Percentiles rank a stretch among this genome's conserved stretches.
phyloP scores from a whole-genome alignment of 2,888 invertebrate species.

The Nebria salina region DNA sequence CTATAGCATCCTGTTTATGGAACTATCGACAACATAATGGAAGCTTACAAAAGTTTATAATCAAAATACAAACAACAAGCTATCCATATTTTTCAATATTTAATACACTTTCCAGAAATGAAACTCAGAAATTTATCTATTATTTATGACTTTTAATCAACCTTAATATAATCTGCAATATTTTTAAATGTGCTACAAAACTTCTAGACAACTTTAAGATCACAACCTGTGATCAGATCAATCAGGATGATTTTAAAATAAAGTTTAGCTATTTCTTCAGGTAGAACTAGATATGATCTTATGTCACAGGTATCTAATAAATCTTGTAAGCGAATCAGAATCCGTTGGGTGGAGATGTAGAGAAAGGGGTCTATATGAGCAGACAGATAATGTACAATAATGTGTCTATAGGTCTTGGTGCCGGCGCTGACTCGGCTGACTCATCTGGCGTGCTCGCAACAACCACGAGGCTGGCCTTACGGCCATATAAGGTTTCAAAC shows the following conservation, averaged over 20 bases:
- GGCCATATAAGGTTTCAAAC: conserved; percentile 41
- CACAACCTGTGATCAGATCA: not conserved
- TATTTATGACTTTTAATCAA: no score
- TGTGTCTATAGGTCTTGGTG: conserved; percentile 8
- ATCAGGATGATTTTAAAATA: not conserved
- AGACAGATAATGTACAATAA: not conserved
- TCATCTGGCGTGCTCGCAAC: conserved; percentile 24
- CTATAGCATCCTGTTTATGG: no score
- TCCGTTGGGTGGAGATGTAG: not conserved
- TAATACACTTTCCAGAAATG: no score
- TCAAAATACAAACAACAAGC: no score
- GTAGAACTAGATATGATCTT: not conserved
- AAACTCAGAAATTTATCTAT: no score
- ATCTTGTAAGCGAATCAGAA: not conserved
- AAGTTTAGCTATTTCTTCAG: not conserved
- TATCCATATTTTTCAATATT: no score
- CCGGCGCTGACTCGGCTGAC: conserved; percentile 25
- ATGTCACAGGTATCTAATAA: not conserved
- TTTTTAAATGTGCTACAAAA: no score
- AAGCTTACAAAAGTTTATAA: no score
- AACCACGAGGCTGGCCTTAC: conserved; percentile 23
- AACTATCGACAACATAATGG: no score
- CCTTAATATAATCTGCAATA: no score
- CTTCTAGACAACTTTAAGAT: not conserved
- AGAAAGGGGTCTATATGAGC: not conserved